These are phyloP conservation scores for Hydrozoanthus gracilis DNA, from an alignment of 92 coral and sea anemone genomes.

Conservation along the genomic window DNA sequence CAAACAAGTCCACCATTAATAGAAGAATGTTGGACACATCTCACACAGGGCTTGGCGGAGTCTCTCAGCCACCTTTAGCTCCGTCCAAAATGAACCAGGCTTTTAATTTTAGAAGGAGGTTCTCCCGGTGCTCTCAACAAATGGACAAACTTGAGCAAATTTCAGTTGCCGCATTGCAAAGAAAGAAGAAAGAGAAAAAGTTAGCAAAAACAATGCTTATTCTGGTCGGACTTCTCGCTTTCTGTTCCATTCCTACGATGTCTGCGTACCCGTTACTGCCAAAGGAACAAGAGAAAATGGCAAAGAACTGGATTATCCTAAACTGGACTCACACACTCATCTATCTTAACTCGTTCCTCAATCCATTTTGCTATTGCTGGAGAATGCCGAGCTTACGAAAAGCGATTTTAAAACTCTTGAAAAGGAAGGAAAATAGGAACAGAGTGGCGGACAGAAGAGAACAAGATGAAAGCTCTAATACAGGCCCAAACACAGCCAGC, in stretches of 20 bases:
- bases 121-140: too few species aligned
- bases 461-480: too few species aligned
- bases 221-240: not conserved
- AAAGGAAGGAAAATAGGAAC: not conserved
- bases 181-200: slow-evolving; percentile 13
- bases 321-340: not conserved
- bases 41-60: too few species aligned
- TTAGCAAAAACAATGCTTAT: slow-evolving; percentile 1
- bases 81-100: too few species aligned
- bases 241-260: slow-evolving; percentile 4
- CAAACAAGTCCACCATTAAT: too few species aligned
- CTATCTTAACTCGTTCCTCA: slow-evolving; percentile 9
- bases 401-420: not conserved
- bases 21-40: too few species aligned
- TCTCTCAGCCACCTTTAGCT: too few species aligned
- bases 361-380: slow-evolving; percentile 1
- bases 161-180: not conserved
- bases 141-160: too few species aligned
- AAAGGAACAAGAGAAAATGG: not conserved
- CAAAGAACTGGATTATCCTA: not conserved
- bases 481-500: too few species aligned
- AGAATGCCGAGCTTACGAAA: not conserved
- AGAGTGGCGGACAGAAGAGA: too few species aligned
- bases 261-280: not conserved
- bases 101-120: too few species aligned